Evolutionary conservation across 2,888 invertebrate species (phyloP).

Genomic region (Cantharis nigra): DNA sequence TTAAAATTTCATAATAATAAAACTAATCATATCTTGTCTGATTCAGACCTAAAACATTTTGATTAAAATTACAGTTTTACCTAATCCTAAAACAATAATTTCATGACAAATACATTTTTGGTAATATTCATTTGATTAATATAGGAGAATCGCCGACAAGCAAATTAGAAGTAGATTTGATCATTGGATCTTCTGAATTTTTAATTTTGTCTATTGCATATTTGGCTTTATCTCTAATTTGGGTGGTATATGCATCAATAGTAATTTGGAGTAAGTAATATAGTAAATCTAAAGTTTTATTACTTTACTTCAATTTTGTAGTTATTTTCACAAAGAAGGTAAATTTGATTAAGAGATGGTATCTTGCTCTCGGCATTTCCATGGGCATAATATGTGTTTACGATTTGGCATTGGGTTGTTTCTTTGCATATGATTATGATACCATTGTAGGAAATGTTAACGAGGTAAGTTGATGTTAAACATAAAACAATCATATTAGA

Average conservation of each 20-base stretch:
- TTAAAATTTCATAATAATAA: neutral
- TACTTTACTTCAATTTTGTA: neutral
- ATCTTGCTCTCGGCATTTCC: neutral
- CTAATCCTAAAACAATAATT: too few species aligned
- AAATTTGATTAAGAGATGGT: neutral
- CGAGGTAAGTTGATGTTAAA: neutral
- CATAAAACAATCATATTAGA: neutral
- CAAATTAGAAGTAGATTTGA: neutral
- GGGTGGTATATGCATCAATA: neutral
- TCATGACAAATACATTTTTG: too few species aligned
- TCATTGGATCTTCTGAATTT: neutral
- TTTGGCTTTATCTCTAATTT: neutral
- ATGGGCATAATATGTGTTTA: neutral
- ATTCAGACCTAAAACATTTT: neutral
- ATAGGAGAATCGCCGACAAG: neutral
- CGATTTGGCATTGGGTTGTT: neutral
- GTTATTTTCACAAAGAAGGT: neutral
- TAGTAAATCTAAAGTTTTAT: neutral
- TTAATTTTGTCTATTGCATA: neutral
- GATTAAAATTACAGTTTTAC: neutral
- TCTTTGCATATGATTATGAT: conserved; percentile 5
- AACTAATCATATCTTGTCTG: neutral
- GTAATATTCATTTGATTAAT: neutral
- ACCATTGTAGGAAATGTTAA: neutral
- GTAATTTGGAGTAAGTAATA: neutral